These are phyloP conservation scores for Formica aserva DNA, from an alignment of 2,888 invertebrate genomes.

Conservation along the genomic window DNA sequence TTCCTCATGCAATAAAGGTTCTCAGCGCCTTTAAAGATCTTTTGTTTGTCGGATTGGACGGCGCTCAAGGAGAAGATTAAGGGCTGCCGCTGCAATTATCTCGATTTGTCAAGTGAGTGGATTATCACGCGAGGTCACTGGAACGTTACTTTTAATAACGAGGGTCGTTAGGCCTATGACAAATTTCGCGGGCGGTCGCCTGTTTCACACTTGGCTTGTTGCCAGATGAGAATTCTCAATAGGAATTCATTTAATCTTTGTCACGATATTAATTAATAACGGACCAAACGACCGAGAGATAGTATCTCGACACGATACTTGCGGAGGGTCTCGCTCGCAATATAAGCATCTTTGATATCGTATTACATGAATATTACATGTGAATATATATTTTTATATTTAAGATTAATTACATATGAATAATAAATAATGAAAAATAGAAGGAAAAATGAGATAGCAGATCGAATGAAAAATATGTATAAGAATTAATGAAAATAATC, in stretches of 20 bases:
- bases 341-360: slow-evolving; percentile 34
- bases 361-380: not conserved
- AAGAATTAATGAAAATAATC: slow-evolving; percentile 16
- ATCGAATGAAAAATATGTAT: not conserved
- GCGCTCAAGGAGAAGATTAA: slow-evolving; percentile 70
- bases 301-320: slow-evolving; percentile 59
- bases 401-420: slow-evolving; percentile 4
- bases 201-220: slow-evolving; percentile 76
- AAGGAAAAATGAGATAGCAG: not conserved
- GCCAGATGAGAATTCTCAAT: slow-evolving; percentile 69
- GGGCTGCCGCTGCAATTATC: slow-evolving; percentile 80
- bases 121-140: slow-evolving; percentile 81
- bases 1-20: slow-evolving; percentile 7
- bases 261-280: slow-evolving; percentile 78
- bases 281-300: slow-evolving; percentile 54
- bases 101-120: slow-evolving; percentile 83
- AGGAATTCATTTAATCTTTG: slow-evolving; percentile 80
- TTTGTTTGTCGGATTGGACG: slow-evolving; percentile 46
- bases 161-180: slow-evolving; percentile 85
- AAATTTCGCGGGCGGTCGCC: slow-evolving; percentile 81
- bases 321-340: slow-evolving; percentile 48
- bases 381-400: not conserved
- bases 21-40: slow-evolving; percentile 13
- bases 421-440: not conserved
- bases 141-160: slow-evolving; percentile 85